phyloP scores from a whole-genome alignment of 2,113 vertebrate genomes.

The Brachionichthys hirsutus region DNA sequence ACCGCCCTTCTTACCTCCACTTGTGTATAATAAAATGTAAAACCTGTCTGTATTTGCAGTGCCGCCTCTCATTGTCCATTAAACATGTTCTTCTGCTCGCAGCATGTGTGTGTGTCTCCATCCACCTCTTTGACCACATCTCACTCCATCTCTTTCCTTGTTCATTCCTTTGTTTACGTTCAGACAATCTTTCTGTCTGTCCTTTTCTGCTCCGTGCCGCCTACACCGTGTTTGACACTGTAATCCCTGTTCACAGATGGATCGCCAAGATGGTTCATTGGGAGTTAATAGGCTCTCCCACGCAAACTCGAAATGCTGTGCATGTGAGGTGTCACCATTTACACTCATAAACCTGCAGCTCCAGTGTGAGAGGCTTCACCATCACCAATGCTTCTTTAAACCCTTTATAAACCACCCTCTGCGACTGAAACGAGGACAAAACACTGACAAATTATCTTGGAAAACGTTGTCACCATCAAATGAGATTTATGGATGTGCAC shows the following conservation, averaged over 20 bases:
- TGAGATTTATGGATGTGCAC: no score
- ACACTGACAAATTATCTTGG: no score
- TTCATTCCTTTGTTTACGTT: slow-evolving; percentile 57
- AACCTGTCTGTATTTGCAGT: slow-evolving; percentile 60
- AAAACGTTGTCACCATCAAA: no score
- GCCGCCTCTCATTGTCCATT: slow-evolving; percentile 45
- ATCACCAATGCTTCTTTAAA: slow-evolving; percentile 21
- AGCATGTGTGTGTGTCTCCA: slow-evolving; percentile 57
- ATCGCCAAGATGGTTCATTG: slow-evolving; percentile 71
- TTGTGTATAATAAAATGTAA: slow-evolving; percentile 62
- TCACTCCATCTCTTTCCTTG: slow-evolving; percentile 17
- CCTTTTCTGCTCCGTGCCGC: slow-evolving; percentile 27
- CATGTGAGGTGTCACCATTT: slow-evolving; percentile 18
- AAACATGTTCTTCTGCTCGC: slow-evolving; percentile 52
- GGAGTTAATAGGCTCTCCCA: slow-evolving; percentile 47
- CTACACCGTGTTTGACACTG: slow-evolving; percentile 36
- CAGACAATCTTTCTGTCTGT: slow-evolving; percentile 36
- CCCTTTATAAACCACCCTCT: slow-evolving; percentile 5
- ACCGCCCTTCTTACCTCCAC: background rate
- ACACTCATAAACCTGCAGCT: slow-evolving; percentile 19
- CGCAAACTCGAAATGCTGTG: slow-evolving; percentile 29
- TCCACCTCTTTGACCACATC: slow-evolving; percentile 38
- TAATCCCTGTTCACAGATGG: slow-evolving; percentile 62
- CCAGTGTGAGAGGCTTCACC: slow-evolving; percentile 29
- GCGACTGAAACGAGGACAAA: background rate